A percentile compares a stretch with the other conserved stretches of the same genome.
These are phyloP conservation scores for Porites evermanni DNA, from an alignment of 92 coral and sea anemone species.

Conservation along the genomic window DNA sequence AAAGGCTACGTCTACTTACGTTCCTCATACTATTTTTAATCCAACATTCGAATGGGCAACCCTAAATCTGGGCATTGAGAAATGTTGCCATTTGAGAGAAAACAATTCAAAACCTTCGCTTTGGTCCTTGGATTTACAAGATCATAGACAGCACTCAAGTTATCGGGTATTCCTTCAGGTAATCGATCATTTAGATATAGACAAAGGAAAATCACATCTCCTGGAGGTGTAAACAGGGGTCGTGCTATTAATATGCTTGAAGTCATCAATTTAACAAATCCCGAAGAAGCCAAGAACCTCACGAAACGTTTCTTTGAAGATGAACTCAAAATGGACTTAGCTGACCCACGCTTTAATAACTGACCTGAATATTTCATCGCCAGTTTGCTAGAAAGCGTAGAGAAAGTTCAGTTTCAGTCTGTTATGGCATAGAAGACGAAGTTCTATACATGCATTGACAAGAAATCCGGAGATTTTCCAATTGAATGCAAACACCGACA, in stretches of 20 bases:
- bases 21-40: too few species aligned
- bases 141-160: too few species aligned
- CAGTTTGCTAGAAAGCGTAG: constrained; percentile 17
- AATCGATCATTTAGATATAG: constrained; percentile 28
- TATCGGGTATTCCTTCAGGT: constrained; percentile 24
- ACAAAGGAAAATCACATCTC: constrained; percentile 40
- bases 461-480: background rate
- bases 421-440: constrained; percentile 24
- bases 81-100: too few species aligned
- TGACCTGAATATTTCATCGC: constrained; percentile 11
- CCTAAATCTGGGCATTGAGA: too few species aligned
- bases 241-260: constrained; percentile 17
- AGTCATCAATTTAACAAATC: constrained; percentile 25
- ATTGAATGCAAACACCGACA: background rate
- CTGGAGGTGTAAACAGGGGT: background rate
- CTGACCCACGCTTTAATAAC: constrained; percentile 22
- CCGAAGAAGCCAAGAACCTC: constrained; percentile 30
- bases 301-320: constrained; percentile 33
- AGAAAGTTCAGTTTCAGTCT: constrained; percentile 9
- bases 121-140: too few species aligned
- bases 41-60: too few species aligned
- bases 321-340: constrained; percentile 25
- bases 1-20: too few species aligned
- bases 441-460: background rate
- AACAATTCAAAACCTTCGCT: too few species aligned